Base-by-base conservation (phyloP, 2,888 invertebrate genomes). In the Drosophila subquinaria region DNA sequence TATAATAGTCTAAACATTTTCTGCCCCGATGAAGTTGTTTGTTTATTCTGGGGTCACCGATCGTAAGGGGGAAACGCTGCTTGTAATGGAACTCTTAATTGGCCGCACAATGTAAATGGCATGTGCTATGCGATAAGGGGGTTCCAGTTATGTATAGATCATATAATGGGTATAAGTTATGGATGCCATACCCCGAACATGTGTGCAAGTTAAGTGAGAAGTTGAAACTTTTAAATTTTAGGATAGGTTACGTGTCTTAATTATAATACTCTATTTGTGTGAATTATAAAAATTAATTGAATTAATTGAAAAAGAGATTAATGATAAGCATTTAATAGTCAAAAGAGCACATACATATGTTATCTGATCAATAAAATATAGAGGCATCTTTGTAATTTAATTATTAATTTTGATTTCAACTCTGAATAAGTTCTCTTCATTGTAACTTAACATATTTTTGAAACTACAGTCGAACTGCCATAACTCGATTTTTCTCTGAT, bases 21-120 rank as follows among this genome's bases (percentile, higher is more conserved):
- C 68, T 79, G 86, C 83, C 71, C 70, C 81, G 83, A 71, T 83
- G 78, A 85, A 82, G 78, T 73, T 80, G 72, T 73, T 78, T 64
- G 79, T 79, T 17, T 30, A 30, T 15, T 47, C 52, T 73, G 61
- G 82, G 82, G 80, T 80, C 82, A 78, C 45, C 62, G 80, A 63
- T 64, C 48, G 27, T 30, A 40, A 5, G 52, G 23, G 68, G 45
- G 35, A 59, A 50, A 40, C 15, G 60, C 35, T 30, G 60, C 69
- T 48, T 51, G 74, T 74, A 79, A 79, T 79, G 75, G 55, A 81
- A 71, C 70, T 65, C 60, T 53, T 75, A 77, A 84, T 83, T 81
- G 79, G 69, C 59, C 20, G 47, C 57, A 35, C 15, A 40, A 42
- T 63, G 30, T 65, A 35, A 59, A 40, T 15, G 48, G 60, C 61